Percentiles rank a stretch among this genome's conserved stretches.
phyloP scores from a whole-genome alignment of 2,888 invertebrate species.

The Lobophora halterata region DNA sequence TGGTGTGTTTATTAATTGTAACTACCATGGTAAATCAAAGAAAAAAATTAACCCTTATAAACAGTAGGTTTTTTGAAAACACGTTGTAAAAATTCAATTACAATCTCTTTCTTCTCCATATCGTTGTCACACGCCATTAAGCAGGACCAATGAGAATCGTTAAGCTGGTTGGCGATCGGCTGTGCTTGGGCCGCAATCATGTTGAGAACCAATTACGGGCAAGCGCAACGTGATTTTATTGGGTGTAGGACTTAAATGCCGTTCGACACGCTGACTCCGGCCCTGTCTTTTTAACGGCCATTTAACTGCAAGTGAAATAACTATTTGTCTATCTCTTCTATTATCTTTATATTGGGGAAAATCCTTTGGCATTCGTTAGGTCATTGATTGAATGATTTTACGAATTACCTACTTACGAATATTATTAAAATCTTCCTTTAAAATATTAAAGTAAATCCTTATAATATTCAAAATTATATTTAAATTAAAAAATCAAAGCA shows the following conservation, averaged over 20 bases:
- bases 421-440: too few relatives aligned
- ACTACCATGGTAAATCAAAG: too few relatives aligned
- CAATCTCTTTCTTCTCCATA: conserved; percentile 65
- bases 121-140: conserved; percentile 74
- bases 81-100: conserved; percentile 70
- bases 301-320: conserved; percentile 43
- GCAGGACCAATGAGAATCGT: conserved; percentile 74
- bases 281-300: conserved; percentile 69
- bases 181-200: conserved; percentile 47
- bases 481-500: too few relatives aligned
- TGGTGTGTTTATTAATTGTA: too few relatives aligned
- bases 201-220: conserved; percentile 73
- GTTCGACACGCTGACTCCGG: conserved; percentile 67
- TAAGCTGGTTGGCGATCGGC: conserved; percentile 42
- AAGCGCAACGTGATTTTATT: conserved; percentile 72
- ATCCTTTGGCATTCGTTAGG: too few relatives aligned
- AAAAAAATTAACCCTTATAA: too few relatives aligned
- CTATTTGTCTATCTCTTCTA: not conserved
- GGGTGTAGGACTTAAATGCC: conserved; percentile 79
- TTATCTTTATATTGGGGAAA: not conserved
- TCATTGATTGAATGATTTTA: too few relatives aligned
- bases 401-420: too few relatives aligned
- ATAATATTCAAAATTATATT: too few relatives aligned
- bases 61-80: too few relatives aligned
- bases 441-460: too few relatives aligned